Evolutionary conservation across 2,797 vertebrate genomes (phyloP).

Genomic region (Oceanodroma leucorhoa): DNA sequence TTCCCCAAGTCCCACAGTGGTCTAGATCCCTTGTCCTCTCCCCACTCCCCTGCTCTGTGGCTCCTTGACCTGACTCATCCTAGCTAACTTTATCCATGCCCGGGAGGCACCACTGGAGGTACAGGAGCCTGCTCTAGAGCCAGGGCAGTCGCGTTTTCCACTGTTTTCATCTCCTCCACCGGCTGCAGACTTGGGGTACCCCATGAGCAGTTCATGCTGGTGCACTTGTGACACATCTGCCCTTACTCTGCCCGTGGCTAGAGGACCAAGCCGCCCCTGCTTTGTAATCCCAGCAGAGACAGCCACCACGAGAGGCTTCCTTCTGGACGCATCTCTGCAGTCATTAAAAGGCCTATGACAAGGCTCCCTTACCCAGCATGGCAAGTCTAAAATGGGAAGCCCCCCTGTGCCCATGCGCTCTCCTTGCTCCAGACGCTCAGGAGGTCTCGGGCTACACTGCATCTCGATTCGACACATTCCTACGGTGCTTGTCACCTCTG

Average conservation of each 20-base stretch:
- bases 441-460: fast-evolving
- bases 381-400: background rate
- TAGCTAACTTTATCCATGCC: background rate
- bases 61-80: background rate
- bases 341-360: background rate
- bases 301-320: fast-evolving
- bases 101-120: background rate
- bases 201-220: background rate
- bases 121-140: background rate
- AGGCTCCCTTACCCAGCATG: background rate
- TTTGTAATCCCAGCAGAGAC: background rate
- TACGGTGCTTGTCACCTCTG: background rate
- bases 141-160: fast-evolving
- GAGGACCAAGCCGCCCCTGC: background rate
- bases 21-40: background rate
- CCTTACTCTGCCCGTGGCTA: background rate
- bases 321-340: background rate
- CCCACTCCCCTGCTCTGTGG: background rate
- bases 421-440: background rate
- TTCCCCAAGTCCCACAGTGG: background rate
- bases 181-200: background rate
- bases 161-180: background rate
- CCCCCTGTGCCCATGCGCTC: fast-evolving
- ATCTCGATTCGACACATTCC: fast-evolving
- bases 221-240: background rate